Evolutionary conservation across 2,797 vertebrate species (phyloP), one percentile per base, ranked within the genome.

Genomic region (Muraenolepis orangiensis): DNA sequence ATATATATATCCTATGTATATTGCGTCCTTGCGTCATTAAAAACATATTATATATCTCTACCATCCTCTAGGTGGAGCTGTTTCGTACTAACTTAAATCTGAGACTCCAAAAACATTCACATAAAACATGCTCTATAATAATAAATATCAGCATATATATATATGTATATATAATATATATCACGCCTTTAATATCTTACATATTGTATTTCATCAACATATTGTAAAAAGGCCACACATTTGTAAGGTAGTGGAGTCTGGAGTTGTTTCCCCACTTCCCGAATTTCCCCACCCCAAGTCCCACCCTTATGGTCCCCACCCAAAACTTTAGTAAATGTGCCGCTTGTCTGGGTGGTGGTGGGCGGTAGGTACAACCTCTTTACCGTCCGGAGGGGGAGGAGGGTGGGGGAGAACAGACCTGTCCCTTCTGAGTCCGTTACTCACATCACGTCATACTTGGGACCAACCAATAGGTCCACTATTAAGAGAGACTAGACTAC

Each of bases 271-370:
- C 32, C 32, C 32, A 4, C 32, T 38, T 11, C 36, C 14, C 3
- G 40, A 42, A 42, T 42, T 42, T 13, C 40, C 40, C 40, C 12
- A 14, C 12, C 12, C 4, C 13, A 42, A n/a, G 46, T 51, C 46
- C 46, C 46, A 51, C 20, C 46, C 46, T 42, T 4, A n/a, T n/a
- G 3, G 6, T 4, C 10, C 32, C 16, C 26, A 18, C 66, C 66
- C 66, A 67, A 67, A 66, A 67, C 13, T 18, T 31, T 1, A 18
- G 73, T 85, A 78, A 87, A 87, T 78, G 84, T 78, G 32, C 75
- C 77, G 31, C 74, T 87, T 89, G 89, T 75, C 71, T 34, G 7
- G 31, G 40, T 72, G 71, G 66, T 29, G 16, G 75, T 46, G n/a
- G n/a, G n/a, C n/a, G n/a, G n/a, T n/a, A n/a, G n/a, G n/a, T n/a